Evolutionary conservation across 1,140 invertebrate genomes (phyloP).

Genomic region (Leptinotarsa undecemlineata): DNA sequence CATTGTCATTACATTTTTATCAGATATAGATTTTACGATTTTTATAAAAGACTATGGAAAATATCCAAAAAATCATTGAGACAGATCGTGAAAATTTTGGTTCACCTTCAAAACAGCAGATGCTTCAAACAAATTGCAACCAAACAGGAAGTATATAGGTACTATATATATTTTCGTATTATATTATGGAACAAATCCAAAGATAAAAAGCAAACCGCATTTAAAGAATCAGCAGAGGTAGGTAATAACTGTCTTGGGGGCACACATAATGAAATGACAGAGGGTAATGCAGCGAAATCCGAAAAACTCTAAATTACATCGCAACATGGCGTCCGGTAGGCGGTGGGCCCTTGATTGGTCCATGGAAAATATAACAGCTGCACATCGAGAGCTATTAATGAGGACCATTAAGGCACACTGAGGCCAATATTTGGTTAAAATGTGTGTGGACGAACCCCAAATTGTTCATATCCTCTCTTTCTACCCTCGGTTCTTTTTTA

Average conservation of each 20-base stretch:
- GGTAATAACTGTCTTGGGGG: conserved; percentile 9
- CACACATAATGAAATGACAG: conserved; percentile 19
- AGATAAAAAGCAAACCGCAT: neutral
- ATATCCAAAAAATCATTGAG: too few relatives aligned
- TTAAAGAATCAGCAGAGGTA: neutral
- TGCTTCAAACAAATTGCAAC: too few relatives aligned
- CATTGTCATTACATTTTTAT: too few relatives aligned
- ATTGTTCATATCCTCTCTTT: conserved; percentile 15
- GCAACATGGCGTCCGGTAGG: conserved; percentile 35
- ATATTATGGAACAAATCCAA: too few relatives aligned
- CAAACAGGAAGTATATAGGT: too few relatives aligned
- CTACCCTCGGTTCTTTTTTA: conserved; percentile 5
- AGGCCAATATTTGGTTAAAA: conserved; percentile 47
- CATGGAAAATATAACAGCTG: conserved; percentile 51
- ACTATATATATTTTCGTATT: too few relatives aligned
- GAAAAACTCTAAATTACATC: conserved; percentile 35
- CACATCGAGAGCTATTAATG: conserved; percentile 47
- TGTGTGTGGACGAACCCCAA: conserved; percentile 28
- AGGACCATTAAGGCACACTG: conserved; percentile 45
- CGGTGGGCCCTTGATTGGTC: conserved; percentile 45
- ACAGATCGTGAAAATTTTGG: too few relatives aligned
- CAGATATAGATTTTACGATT: too few relatives aligned
- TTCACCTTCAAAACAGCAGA: too few relatives aligned
- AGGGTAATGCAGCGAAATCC: conserved; percentile 20
- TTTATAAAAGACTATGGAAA: too few relatives aligned